phyloP scores from a whole-genome alignment of 1,140 invertebrate genomes.

The Euura saliciscinereae region DNA sequence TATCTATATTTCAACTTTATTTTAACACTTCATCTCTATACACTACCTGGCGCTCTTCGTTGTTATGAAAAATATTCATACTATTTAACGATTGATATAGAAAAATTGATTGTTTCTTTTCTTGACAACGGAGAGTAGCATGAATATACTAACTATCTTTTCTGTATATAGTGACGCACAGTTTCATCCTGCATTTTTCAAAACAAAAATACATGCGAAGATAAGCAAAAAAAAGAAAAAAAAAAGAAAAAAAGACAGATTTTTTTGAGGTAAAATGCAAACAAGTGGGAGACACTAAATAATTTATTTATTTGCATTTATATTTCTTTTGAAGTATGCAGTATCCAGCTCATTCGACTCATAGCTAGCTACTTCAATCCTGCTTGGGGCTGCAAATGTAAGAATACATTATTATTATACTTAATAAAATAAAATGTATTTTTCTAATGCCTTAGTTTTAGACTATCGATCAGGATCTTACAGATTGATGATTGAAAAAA shows the following conservation, averaged over 20 bases:
- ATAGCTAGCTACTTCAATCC: constrained; percentile 44
- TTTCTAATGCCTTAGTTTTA: background rate
- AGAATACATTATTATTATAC: constrained; percentile 42
- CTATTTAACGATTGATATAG: background rate
- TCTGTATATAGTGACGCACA: background rate
- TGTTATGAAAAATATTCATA: background rate
- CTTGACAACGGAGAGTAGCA: background rate
- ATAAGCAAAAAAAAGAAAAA: background rate
- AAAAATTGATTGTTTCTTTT: background rate
- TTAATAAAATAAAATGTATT: background rate
- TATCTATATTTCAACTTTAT: background rate
- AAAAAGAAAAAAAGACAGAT: background rate
- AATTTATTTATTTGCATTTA: background rate
- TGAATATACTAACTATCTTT: background rate
- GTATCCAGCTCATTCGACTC: constrained; percentile 24
- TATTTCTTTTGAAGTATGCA: constrained; percentile 1
- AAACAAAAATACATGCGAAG: background rate
- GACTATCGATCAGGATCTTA: background rate
- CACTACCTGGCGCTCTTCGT: background rate
- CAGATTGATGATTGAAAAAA: background rate
- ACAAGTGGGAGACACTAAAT: background rate
- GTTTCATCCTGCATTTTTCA: constrained; percentile 3
- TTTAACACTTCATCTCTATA: background rate
- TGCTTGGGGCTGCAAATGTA: constrained; percentile 57
- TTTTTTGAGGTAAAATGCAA: background rate